Percentiles rank a stretch among this genome's conserved stretches.
These are phyloP conservation scores for Entomyzon cyanotis DNA, from an alignment of 2,113 vertebrate species.

Conservation along the genomic window DNA sequence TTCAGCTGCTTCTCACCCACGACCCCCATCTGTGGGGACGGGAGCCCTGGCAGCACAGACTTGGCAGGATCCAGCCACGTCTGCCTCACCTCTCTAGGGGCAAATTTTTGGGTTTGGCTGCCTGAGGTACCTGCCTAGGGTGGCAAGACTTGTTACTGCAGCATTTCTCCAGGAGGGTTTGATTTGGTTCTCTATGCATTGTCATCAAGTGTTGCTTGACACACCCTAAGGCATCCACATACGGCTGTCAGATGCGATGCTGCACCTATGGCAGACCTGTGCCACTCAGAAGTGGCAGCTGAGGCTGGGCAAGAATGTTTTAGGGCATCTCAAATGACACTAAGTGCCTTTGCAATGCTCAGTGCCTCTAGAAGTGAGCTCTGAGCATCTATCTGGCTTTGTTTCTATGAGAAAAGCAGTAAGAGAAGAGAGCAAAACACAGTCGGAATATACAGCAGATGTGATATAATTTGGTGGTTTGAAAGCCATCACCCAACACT, in stretches of 20 bases:
- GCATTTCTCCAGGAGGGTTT: not conserved
- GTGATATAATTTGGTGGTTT: not conserved
- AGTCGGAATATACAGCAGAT: not conserved
- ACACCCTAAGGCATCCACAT: constrained; percentile 6
- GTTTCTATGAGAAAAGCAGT: not conserved
- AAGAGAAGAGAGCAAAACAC: not conserved
- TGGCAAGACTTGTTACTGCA: not conserved
- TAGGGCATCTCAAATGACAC: constrained; percentile 22
- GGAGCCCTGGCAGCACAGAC: not conserved
- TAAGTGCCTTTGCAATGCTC: not conserved
- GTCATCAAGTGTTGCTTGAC: not conserved
- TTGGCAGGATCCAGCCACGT: fast-evolving
- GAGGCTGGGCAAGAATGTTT: constrained; percentile 1
- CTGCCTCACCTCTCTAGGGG: not conserved
- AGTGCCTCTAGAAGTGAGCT: not conserved
- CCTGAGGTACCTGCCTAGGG: not conserved
- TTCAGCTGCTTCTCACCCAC: not conserved
- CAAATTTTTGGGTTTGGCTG: not conserved
- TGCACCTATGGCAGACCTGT: not conserved
- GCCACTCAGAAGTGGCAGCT: constrained; percentile 38
- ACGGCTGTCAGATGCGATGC: constrained; percentile 1
- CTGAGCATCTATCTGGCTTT: not conserved
- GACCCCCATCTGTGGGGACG: fast-evolving
- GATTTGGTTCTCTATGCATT: not conserved
- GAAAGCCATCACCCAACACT: not conserved